Conservation (phyloP, 2,113 vertebrate genomes). For the Onychostoma macrolepis region DNA sequence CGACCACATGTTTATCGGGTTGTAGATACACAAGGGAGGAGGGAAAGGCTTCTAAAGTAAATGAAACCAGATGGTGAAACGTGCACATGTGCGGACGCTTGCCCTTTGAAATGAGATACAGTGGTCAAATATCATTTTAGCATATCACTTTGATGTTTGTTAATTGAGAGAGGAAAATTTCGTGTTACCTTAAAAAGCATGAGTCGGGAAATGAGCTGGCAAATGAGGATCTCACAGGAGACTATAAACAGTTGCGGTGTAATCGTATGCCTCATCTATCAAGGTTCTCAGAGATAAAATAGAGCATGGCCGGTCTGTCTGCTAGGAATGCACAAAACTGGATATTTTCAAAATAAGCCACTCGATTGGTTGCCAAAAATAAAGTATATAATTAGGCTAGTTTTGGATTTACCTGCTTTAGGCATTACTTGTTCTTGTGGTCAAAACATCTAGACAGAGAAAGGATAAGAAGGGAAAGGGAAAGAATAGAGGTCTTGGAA, state of each 20-base stretch:
- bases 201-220: slow-evolving; percentile 25
- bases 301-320: not conserved
- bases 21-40: slow-evolving; percentile 32
- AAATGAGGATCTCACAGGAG: slow-evolving; percentile 28
- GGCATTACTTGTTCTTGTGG: not conserved
- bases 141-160: slow-evolving; percentile 41
- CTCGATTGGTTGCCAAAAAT: not conserved
- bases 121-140: slow-evolving; percentile 39
- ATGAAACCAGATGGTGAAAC: slow-evolving; percentile 32
- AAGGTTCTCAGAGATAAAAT: slow-evolving; percentile 24
- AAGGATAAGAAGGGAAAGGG: not conserved
- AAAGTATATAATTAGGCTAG: not conserved
- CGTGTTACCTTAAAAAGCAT: slow-evolving; percentile 19
- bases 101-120: slow-evolving; percentile 22
- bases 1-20: slow-evolving; percentile 48
- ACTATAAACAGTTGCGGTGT: slow-evolving; percentile 34
- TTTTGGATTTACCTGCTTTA: not conserved
- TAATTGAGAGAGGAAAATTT: slow-evolving; percentile 61
- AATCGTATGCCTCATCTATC: slow-evolving; percentile 22
- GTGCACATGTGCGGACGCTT: not conserved
- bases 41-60: slow-evolving; percentile 32
- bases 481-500: not conserved
- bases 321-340: not conserved
- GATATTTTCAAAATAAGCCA: not conserved
- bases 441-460: not conserved